Base-by-base conservation (phyloP, 2,888 invertebrate genomes). In the Leptinotarsa rubiginosa region DNA sequence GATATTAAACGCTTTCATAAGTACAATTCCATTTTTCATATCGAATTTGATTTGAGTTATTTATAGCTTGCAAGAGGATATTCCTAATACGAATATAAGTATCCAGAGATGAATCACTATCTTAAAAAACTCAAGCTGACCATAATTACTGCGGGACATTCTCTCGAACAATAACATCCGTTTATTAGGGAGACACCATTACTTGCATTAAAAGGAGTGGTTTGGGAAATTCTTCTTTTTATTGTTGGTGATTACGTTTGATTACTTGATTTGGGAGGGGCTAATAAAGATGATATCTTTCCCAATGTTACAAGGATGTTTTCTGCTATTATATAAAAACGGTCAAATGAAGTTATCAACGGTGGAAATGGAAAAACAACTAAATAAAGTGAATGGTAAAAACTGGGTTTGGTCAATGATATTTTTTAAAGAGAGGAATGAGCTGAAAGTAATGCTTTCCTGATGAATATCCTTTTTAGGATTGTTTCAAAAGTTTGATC, bases 91-190 rank as follows among this genome's bases (percentile, higher is more conserved):
- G 56, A 56, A 22, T 25, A 22, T 56, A 56, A 56, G 56, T 56
- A 56, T 56, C 56, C 56, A 22, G 13, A 22, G 22, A 56, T 56
- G 56, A 56, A 3, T 56, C 22, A 56, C 16, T 1, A n/a, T 18
- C 52, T 12, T 52, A 1, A 52, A 52, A 18, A 56, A 12, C 50
- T 22, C 56, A 56, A 15, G 56, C 15, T 4, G 15, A 22, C 56
- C 56, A 56, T 56, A 56, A 56, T 56, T 56, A 15, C 22, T 56
- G 56, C 22, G 56, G 56, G 22, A 15, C 7, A 18, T 18, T 54
- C 54, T 54, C 18, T 20, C 15, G 4, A 56, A 56, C 56, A 22
- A 56, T 56, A 56, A 56, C 56, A 56, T 56, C 56, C 56, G 56
- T 56, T 56, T 56, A 22, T 56, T 56, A 18, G 10, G 22, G 22